Conservation (phyloP, 2,113 vertebrate genomes). For the Calyptommatus sinebrachiatus region DNA sequence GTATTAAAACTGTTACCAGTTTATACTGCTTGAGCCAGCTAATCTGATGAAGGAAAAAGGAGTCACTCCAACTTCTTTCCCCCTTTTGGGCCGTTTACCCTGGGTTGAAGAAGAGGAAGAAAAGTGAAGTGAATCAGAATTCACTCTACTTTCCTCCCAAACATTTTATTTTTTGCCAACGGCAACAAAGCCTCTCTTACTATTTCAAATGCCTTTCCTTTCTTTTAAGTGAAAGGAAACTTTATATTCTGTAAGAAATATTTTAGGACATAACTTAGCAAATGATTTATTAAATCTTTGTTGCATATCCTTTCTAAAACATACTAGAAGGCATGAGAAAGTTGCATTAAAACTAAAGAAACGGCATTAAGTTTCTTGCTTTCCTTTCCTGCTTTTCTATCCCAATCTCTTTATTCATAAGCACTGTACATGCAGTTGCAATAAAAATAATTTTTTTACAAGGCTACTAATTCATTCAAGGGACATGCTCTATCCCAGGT, state of each 20-base stretch:
- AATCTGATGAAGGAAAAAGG: too few relatives aligned
- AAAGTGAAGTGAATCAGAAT: too few relatives aligned
- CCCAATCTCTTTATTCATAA: constrained; percentile 61
- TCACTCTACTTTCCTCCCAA: too few relatives aligned
- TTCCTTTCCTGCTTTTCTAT: neutral
- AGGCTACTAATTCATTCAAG: constrained; percentile 55
- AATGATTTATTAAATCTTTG: constrained; percentile 52
- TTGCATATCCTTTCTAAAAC: constrained; percentile 52
- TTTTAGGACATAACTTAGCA: constrained; percentile 36
- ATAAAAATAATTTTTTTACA: constrained; percentile 61
- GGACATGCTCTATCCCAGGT: neutral
- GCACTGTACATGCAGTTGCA: constrained; percentile 63
- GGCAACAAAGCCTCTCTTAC: too few relatives aligned
- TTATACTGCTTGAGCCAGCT: too few relatives aligned
- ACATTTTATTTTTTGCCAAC: too few relatives aligned
- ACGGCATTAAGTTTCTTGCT: constrained; percentile 35
- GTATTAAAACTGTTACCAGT: too few relatives aligned
- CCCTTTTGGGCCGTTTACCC: too few relatives aligned
- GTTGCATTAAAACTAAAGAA: constrained; percentile 48
- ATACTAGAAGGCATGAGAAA: constrained; percentile 52
- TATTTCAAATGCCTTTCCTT: too few relatives aligned
- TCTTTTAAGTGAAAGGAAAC: constrained; percentile 42
- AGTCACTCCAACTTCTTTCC: too few relatives aligned
- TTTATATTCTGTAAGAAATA: constrained; percentile 54
- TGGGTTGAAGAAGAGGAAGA: too few relatives aligned